Percentiles rank a stretch among this genome's conserved stretches.
Conservation (phyloP, 2,113 vertebrate genomes). For the Crotalus helleri region DNA sequence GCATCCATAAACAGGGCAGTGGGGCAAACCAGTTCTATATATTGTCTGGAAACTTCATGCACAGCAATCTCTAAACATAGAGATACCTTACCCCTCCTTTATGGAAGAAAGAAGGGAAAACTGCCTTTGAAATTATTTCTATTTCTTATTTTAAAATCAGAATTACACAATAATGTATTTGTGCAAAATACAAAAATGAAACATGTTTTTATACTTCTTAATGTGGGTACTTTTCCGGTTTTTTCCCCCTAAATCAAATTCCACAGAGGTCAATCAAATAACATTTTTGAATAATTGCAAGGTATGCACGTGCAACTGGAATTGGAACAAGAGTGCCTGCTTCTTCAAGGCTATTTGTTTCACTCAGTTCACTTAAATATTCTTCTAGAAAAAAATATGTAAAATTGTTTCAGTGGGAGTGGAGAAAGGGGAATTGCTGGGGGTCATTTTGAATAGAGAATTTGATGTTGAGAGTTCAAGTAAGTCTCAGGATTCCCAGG, state of each 20-base stretch:
- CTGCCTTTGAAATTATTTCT: neutral
- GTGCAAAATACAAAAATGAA: neutral
- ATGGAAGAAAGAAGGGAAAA: neutral
- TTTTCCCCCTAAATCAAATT: neutral
- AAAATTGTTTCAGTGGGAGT: neutral
- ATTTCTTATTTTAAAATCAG: neutral
- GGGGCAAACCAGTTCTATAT: neutral
- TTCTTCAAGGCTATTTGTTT: neutral
- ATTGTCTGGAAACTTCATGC: neutral
- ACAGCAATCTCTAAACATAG: neutral
- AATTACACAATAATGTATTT: neutral
- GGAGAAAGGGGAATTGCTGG: neutral
- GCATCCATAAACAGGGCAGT: neutral
- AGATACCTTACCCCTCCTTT: neutral
- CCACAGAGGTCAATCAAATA: neutral
- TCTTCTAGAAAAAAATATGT: neutral
- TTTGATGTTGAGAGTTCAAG: neutral
- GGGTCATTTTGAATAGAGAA: neutral
- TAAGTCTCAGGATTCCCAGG: neutral
- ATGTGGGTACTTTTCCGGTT: neutral
- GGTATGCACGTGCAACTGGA: neutral
- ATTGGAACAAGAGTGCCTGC: neutral
- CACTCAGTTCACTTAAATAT: neutral
- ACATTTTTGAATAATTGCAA: neutral
- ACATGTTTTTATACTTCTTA: neutral